Base-by-base conservation (phyloP, 2,113 vertebrate genomes). In the Felis catus region DNA sequence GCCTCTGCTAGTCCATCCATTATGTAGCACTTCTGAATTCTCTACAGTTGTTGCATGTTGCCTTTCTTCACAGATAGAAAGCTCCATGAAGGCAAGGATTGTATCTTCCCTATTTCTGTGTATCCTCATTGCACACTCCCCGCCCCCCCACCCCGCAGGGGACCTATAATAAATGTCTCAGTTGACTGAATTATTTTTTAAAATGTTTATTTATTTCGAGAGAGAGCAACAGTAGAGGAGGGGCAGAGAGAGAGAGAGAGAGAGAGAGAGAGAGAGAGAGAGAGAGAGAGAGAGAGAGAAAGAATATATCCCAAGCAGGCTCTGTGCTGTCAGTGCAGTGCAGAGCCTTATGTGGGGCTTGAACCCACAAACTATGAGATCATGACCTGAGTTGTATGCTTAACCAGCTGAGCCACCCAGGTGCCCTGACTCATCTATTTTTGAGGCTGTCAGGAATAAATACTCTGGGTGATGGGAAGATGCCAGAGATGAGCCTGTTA, bases 391-490 rank as follows among this genome's bases (percentile, higher is more conserved):
- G 19, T 61, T 61, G 58, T 61, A 61, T 21, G 7, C 58, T 61
- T 23, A 23, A 23, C 58, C 58, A 61, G 7, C 21, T 61, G 58
- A 61, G 58, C 58, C 58, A 21, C 58, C 58, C 21, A 61, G 2
- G 58, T 61, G 58, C 58, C 21, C 58, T 80, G 58, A 73, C n/a
- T 36, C 27, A 53, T 21, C 68, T 80, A 39, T 79, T 90, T 81
- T 88, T 89, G 70, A 88, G 65, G n/a, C 61, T 68, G 5, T 68
- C 66, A 45, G 61, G 84, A 94, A 51, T 51, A 68, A 91, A 70
- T 86, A 33, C 58, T 84, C 76, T 66, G 51, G 39, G 33, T 81
- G 51, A 63, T 70, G 53, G 45, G 61, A 78, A 73, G 29, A 68
- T 78, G 66, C 70, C 74, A 70, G 48, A 92, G 88, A 55, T 39